Evolutionary conservation across 2,888 invertebrate species (phyloP).

Genomic region (Brachyptera putata): DNA sequence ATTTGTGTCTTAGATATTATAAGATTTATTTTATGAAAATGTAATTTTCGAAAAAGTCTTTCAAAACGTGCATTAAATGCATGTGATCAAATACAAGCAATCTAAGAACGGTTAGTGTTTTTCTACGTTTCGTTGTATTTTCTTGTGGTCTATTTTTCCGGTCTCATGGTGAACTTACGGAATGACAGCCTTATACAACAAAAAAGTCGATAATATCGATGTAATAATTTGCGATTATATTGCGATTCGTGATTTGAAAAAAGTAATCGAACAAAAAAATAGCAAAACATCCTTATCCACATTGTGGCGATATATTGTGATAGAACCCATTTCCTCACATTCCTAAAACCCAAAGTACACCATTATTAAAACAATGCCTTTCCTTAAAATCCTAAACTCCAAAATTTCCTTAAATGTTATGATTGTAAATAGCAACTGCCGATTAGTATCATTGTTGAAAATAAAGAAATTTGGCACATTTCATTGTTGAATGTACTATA

Average conservation of each 20-base stretch:
- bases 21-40: too few species aligned
- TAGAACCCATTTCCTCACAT: constrained; percentile 17
- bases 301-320: constrained; percentile 29
- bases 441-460: not conserved
- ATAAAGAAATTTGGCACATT: not conserved
- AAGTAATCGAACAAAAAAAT: constrained; percentile 15
- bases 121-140: too few species aligned
- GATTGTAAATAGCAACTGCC: not conserved
- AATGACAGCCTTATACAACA: constrained; percentile 17
- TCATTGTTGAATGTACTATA: not conserved
- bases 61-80: too few species aligned
- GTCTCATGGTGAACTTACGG: constrained; percentile 19
- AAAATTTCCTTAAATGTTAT: not conserved
- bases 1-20: too few species aligned
- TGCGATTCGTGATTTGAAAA: constrained; percentile 21
- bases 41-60: too few species aligned
- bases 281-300: constrained; percentile 15
- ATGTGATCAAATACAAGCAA: too few species aligned
- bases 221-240: constrained; percentile 14
- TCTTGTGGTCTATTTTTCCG: constrained; percentile 18
- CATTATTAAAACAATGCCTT: not conserved
- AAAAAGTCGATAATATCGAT: not conserved
- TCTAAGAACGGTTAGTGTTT: too few species aligned
- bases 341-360: not conserved
- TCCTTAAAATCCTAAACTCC: not conserved